Base-by-base conservation (phyloP, 2,113 vertebrate genomes). In the Camelus dromedarius region DNA sequence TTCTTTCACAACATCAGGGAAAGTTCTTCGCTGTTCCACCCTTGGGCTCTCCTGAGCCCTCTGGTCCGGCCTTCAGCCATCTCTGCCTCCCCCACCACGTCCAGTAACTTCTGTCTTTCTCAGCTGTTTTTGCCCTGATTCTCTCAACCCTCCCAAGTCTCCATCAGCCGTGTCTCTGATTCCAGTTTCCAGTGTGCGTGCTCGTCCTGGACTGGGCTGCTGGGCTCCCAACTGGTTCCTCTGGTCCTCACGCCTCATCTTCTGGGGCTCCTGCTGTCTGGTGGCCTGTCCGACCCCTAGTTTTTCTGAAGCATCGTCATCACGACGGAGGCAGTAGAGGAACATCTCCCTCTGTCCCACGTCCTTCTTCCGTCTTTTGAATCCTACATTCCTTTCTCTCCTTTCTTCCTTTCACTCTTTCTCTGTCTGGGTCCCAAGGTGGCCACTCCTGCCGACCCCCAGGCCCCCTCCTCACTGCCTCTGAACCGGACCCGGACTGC, bases 121-220 rank as follows among this genome's bases (percentile, higher is more conserved):
- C 18, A 0, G 1, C 2, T 16, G 19, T 11, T 24, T 52, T 2
- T 52, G 30, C 50, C 30, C 18, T 14, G 50, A 30, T 64, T 2
- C 1, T 64, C 60, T 64, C 60, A 79, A 6, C 75, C 0, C 1
- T 24, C 14, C 19, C 30, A 20, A 32, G 75, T 30, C 75, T 1
- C 12, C 26, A 13, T 22, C 22, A 20, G 73, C 30, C 3, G 0
- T 16, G 0, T 30, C 46, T 52, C 46, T 11, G 48, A 11, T 1
- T 11, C 5, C 15, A 5, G 24, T 52, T 28, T n/a, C 22, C 30
- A 0, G 30, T n/a, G 75, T 2, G 0, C 75, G 13, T 14, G 0
- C 4, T 35, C 22, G 75, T 22, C 11, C 30, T 20, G 75, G 14
- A 20, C 4, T 4, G 50, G 9, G 50, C 1, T 11, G 30, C 4